Percentiles rank a stretch among this genome's conserved stretches.
Conservation (phyloP, 2,113 vertebrate species). For the Melanerpes aurifrons region DNA sequence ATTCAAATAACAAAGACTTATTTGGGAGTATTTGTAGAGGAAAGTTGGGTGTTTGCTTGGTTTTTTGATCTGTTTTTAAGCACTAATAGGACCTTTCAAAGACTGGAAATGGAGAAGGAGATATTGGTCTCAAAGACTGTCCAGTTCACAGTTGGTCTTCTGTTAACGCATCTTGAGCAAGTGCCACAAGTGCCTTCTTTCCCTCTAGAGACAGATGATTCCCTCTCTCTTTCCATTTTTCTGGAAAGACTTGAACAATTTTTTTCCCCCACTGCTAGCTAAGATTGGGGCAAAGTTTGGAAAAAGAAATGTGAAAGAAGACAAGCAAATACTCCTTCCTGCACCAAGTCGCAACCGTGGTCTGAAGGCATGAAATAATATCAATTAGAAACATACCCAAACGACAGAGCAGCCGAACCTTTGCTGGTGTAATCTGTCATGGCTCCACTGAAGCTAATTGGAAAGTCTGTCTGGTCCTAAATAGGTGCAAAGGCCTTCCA, state of each 20-base stretch:
- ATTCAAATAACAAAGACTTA: neutral
- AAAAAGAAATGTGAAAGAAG: neutral
- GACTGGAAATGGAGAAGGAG: neutral
- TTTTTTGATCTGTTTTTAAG: neutral
- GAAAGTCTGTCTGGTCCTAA: constrained; percentile 41
- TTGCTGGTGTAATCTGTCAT: constrained; percentile 40
- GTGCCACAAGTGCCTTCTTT: neutral
- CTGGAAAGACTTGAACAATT: neutral
- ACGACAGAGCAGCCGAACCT: neutral
- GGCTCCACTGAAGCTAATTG: constrained; percentile 31
- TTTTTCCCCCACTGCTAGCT: neutral
- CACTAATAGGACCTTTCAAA: neutral
- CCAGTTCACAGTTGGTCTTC: neutral
- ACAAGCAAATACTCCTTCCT: constrained; percentile 15
- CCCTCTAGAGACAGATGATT: neutral
- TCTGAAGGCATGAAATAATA: constrained; percentile 51
- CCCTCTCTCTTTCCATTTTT: neutral
- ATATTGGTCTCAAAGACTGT: neutral
- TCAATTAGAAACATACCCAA: constrained; percentile 49
- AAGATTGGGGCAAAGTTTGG: neutral
- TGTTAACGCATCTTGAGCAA: neutral
- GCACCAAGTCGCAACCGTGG: neutral
- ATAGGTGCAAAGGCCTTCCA: constrained; percentile 48
- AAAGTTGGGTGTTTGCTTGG: neutral
- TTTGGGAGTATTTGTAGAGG: neutral